Base-by-base conservation (phyloP, 1,140 invertebrate species). In the Cydia splendana region DNA sequence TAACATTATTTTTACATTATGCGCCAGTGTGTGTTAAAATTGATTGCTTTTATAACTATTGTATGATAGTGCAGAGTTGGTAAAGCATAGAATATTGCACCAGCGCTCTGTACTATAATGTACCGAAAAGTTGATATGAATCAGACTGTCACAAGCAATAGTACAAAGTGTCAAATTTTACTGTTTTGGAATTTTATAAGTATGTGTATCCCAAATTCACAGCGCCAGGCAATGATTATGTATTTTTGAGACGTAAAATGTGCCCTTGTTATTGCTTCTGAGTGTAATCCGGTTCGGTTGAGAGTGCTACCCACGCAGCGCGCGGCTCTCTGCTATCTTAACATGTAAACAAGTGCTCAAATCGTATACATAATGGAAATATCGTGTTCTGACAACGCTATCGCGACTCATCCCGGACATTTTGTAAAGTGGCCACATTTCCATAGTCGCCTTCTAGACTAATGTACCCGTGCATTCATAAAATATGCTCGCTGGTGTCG, bases 311-410 rank as follows among this genome's bases (percentile, higher is more conserved):
- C 86, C 88, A 90, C 88, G 86, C 89, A 81, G 78, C 84, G 80
- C 12, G 53, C 53, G 53, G n/a, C 81, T 77, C 84, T 79, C 28
- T 80, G 83, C 86, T 91, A 91, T 92, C 89, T 93, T 89, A 93
- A 91, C 87, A 89, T 90, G 90, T 93, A 92, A 91, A 92, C 85
- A 87, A 85, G 84, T 85, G 83, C 88, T 93, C 89, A 91, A 92
- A 92, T 93, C 90, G 90, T 93, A 93, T 93, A 93, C 91, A 91
- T 93, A 92, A 93, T 93, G 91, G 90, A 91, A 93, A 93, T 92
- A 93, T 91, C 91, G 89, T 93, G 90, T 93, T 92, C 91, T 89
- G 88, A 91, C 88, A 90, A 90, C 90, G 91, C 87, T 92, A 92
- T 92, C 91, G 90, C 90, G 87, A 84, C 88, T 89, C 91, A 90